These are phyloP conservation scores for Crambe crambe DNA, from an alignment of 37 sponge, comb jelly and placozoan species.

Conservation along the genomic window DNA sequence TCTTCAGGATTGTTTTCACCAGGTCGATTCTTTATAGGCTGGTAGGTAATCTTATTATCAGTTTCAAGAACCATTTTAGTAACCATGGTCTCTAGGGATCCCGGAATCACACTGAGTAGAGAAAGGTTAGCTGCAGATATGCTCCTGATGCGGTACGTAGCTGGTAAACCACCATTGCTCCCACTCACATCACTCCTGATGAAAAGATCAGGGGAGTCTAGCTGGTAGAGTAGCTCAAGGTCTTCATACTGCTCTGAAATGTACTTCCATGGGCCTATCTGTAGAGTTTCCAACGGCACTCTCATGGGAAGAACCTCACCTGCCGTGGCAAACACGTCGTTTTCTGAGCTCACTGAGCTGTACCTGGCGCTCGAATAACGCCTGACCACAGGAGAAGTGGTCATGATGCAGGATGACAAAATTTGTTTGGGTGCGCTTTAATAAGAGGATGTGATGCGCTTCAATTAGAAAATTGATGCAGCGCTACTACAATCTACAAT, in stretches of 20 bases:
- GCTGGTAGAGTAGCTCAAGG: constrained; percentile 48
- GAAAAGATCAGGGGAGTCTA: constrained; percentile 46
- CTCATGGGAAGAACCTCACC: constrained; percentile 23
- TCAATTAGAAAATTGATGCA: constrained; percentile 3
- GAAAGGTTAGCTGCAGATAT: constrained; percentile 47
- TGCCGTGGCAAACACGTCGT: constrained; percentile 52
- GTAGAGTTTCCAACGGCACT: constrained; percentile 44
- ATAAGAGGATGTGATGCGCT: constrained; percentile 6
- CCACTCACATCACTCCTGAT: constrained; percentile 17
- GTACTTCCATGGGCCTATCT: constrained; percentile 42
- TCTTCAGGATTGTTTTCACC: background rate
- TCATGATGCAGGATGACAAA: too few relatives aligned
- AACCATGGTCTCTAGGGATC: constrained; percentile 58
- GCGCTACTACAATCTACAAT: too few relatives aligned
- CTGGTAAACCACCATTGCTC: constrained; percentile 19
- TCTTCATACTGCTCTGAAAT: constrained; percentile 11
- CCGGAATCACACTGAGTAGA: constrained; percentile 43
- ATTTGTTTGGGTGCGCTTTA: too few relatives aligned
- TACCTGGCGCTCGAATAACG: background rate
- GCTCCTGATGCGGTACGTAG: constrained; percentile 22
- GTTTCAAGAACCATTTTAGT: constrained; percentile 53
- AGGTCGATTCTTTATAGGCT: background rate
- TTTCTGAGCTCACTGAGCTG: too few relatives aligned
- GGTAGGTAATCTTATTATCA: background rate
- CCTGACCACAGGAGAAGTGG: background rate